These are phyloP conservation scores for Cyprinodon brontotheroides DNA, from an alignment of 2,113 vertebrate genomes.

Conservation along the genomic window DNA sequence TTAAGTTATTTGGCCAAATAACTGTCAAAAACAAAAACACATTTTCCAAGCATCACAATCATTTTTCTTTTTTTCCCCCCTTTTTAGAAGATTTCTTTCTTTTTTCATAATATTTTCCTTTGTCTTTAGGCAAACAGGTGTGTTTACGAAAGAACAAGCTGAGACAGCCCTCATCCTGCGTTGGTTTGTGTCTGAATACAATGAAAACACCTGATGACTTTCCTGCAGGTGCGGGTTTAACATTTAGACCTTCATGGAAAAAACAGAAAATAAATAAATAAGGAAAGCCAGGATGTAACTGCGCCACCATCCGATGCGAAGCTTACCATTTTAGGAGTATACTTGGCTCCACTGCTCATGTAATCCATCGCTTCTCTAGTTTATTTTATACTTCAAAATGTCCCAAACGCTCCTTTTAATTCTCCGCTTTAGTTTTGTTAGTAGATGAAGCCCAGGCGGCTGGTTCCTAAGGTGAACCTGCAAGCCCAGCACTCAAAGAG, in stretches of 20 bases:
- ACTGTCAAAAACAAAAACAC: not conserved
- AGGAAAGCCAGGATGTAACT: too few species aligned
- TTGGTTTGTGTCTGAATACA: not conserved
- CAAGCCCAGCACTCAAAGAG: conserved; percentile 6
- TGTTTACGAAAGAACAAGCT: not conserved
- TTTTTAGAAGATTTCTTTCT: not conserved
- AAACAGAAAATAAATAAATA: not conserved
- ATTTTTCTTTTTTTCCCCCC: not conserved
- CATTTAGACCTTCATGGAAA: not conserved
- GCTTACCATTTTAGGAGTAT: conserved; percentile 53
- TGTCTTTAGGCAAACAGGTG: not conserved
- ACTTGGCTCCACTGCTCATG: conserved; percentile 72
- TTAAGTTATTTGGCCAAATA: not conserved
- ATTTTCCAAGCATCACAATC: too few species aligned
- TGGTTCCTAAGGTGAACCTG: conserved; percentile 22
- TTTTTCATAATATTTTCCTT: not conserved
- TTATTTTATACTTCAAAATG: not conserved
- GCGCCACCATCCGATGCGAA: not conserved
- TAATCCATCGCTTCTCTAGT: conserved; percentile 68
- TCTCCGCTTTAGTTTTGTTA: not conserved
- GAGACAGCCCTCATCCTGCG: not conserved
- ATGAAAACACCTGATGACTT: conserved; percentile 7
- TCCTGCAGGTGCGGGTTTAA: not conserved
- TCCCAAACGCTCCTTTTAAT: not conserved
- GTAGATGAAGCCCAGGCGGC: not conserved